These are phyloP conservation scores for Himalopsyche tibetana DNA, from an alignment of 2,888 invertebrate genomes.

Conservation along the genomic window DNA sequence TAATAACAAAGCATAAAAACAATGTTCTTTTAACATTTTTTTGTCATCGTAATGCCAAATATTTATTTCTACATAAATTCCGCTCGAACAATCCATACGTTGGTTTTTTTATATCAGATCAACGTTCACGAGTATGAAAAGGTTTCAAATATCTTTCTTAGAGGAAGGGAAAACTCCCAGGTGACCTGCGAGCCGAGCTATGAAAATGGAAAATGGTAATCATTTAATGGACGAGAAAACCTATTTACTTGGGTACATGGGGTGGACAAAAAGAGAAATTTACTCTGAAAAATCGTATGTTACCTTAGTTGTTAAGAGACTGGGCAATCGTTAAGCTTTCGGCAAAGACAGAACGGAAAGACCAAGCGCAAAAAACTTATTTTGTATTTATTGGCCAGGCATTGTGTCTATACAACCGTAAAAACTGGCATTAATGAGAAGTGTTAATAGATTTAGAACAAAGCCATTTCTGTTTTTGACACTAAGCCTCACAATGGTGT, in stretches of 20 bases:
- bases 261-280: slow-evolving; percentile 10
- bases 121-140: slow-evolving; percentile 25
- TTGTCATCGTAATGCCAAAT: background rate
- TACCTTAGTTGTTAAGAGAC: background rate
- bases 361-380: background rate
- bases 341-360: slow-evolving; percentile 5
- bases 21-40: too few relatives aligned
- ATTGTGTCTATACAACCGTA: too few relatives aligned
- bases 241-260: slow-evolving; percentile 29
- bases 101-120: background rate
- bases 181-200: slow-evolving; percentile 29
- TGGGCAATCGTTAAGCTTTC: slow-evolving; percentile 10
- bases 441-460: too few relatives aligned
- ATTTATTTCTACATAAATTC: slow-evolving; percentile 26
- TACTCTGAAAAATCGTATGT: slow-evolving; percentile 19
- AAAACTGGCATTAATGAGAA: too few relatives aligned
- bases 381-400: background rate
- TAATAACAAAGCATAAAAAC: too few relatives aligned
- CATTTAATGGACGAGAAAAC: slow-evolving; percentile 47
- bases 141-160: slow-evolving; percentile 36
- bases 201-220: slow-evolving; percentile 47
- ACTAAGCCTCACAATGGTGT: too few relatives aligned
- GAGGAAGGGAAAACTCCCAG: slow-evolving; percentile 12
- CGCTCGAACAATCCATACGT: background rate
- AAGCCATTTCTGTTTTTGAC: too few relatives aligned